These are phyloP conservation scores for Crematogaster levior DNA, from an alignment of 2,888 invertebrate genomes.

Conservation along the genomic window DNA sequence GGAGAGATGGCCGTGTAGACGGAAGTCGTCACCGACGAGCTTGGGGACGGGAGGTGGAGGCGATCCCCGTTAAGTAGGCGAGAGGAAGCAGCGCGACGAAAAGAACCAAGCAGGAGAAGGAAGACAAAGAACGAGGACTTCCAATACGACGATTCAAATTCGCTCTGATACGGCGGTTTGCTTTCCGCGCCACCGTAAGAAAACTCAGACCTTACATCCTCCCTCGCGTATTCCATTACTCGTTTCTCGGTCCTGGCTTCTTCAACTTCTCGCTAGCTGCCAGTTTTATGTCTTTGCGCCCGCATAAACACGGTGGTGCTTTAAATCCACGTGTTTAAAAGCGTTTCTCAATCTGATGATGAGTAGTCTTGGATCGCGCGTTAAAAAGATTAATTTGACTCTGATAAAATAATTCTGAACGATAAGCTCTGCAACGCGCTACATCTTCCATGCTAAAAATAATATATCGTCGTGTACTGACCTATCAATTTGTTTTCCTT, in stretches of 20 bases:
- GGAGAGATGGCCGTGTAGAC: conserved; percentile 44
- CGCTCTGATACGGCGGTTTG: conserved; percentile 38
- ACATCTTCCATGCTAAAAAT: conserved; percentile 5
- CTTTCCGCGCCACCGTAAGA: conserved; percentile 35
- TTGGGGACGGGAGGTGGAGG: conserved; percentile 30
- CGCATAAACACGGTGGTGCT: background rate
- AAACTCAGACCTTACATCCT: conserved; percentile 41
- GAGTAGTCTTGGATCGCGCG: background rate
- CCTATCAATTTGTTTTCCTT: conserved; percentile 38
- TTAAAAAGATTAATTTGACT: background rate
- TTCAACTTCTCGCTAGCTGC: background rate
- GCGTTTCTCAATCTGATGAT: background rate
- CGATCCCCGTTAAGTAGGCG: conserved; percentile 53
- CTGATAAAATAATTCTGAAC: background rate
- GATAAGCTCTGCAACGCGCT: background rate
- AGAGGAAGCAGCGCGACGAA: conserved; percentile 49
- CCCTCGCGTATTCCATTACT: conserved; percentile 36
- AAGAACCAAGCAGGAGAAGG: conserved; percentile 18
- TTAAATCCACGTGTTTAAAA: background rate
- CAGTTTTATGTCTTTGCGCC: conserved; percentile 14
- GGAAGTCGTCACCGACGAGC: conserved; percentile 61
- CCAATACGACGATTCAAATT: conserved; percentile 64
- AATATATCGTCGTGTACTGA: conserved; percentile 9
- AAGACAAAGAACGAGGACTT: conserved; percentile 61
- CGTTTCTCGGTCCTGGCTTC: background rate